Base-by-base conservation (phyloP, 2,797 vertebrate species). In the Lophotriccus pileatus region DNA sequence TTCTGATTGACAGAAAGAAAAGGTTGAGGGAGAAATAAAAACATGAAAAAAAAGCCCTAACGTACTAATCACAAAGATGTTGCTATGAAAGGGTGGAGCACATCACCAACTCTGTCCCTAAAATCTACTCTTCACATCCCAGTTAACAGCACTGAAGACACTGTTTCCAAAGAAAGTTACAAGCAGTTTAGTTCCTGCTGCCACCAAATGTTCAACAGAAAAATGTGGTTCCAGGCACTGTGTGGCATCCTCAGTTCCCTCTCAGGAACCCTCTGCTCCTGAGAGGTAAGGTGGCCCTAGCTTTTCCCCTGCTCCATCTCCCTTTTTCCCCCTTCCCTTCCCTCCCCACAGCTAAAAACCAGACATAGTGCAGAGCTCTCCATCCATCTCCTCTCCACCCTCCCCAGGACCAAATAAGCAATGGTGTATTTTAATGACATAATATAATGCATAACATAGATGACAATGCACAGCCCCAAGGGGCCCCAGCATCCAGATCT, bases 171-270 rank as follows among this genome's bases (percentile, higher is more conserved):
- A 74, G 46, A 63, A 86, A 82, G 44, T 80, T 66, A 79, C 79
- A 70, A 79, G 74, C 84, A 90, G 67, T 87, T 91, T 76, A 82
- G 44, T 80, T 77, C 67, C 60, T 92, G 49, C 78, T 90, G 75
- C 81, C 81, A 76, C 70, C 75, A 80, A 88, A 88, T 46, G 72
- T 80, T 87, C 52, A 63, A 74, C 56, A 76, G 39, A 86, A 76
- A 39, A 84, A 55, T 50, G 56, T 47, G 59, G 44, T 64, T 93
- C 69, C 60, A 63, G 70, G 67, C 55, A 41, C 37, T 5, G 2
- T 3, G 25, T 53, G 60, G 46, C 25, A 19, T 74, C 68, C 73
- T 77, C 55, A 24, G 39, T 63, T 30, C 67, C 41, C 28, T 47
- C 22, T 5, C 52, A 79, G 64, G 30, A 47, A 47, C 7, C 15